Evolutionary conservation across 53 echinoderm and acorn worm genomes (phyloP), one percentile per base, ranked within the genome.

Genomic region (Paracentrotus lividus): DNA sequence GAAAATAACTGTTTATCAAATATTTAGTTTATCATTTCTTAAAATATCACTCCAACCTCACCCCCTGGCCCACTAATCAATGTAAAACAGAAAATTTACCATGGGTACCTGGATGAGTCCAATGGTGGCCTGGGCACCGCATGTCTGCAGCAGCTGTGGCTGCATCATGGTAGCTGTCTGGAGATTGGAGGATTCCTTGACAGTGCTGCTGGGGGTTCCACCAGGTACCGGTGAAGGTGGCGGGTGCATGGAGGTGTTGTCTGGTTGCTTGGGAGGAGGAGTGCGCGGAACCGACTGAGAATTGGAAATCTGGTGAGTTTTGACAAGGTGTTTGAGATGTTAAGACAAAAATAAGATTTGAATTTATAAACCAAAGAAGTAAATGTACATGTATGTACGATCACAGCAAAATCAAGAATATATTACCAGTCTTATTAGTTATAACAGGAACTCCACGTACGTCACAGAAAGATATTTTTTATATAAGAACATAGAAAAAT

Each of bases 61-160:
- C n/a, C n/a, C n/a, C n/a, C n/a, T n/a, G n/a, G n/a, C n/a, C n/a
- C n/a, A n/a, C n/a, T n/a, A n/a, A n/a, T n/a, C n/a, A n/a, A n/a
- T n/a, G n/a, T n/a, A n/a, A n/a, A n/a, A 27, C 10, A 64, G 9
- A 45, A 47, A 47, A 81, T 44, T 89, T 64, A 89, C 89, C 89
- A 89, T 89, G 42, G 89, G 60, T 49, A 96, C 96, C 88, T 96
- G 97, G 93, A 97, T 97, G 53, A 97, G 87, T 29, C 97, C 97
- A 76, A 97, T 97, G 40, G 97, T 97, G 40, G 97, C 97, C 84
- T 97, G 96, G 26, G 94, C 96, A 76, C 97, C 97, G 53, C 97
- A 96, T 16, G 97, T 97, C 93, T 97, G 97, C 55, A 97, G 93
- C 42, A 97, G 88, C 89, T 97, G 95, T 43, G 97, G 97, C 90